A percentile compares a stretch with the other conserved stretches of the same genome.
Evolutionary conservation across 2,888 invertebrate species (phyloP).

Genomic region (Orthonychiurus folsomi): DNA sequence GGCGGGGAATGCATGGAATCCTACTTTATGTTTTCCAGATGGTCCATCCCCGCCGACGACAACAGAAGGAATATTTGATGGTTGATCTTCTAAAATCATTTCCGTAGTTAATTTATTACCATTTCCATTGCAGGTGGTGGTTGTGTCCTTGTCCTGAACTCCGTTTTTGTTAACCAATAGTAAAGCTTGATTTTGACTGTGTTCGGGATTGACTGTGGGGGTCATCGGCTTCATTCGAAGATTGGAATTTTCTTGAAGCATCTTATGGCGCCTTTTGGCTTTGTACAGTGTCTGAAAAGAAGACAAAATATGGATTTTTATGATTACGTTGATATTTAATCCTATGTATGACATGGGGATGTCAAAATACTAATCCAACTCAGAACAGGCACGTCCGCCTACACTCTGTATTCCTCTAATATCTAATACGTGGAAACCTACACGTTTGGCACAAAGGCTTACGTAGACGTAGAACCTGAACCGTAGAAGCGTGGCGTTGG

Average conservation of each 20-base stretch:
- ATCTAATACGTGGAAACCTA: too few relatives aligned
- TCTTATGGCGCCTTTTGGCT: slow-evolving; percentile 31
- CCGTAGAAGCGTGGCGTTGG: too few relatives aligned
- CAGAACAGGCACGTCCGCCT: too few relatives aligned
- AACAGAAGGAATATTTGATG: background rate
- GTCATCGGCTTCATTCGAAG: slow-evolving; percentile 26
- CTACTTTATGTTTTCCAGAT: background rate
- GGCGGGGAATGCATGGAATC: background rate
- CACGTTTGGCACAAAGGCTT: too few relatives aligned
- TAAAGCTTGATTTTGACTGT: slow-evolving; percentile 7
- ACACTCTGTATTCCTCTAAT: too few relatives aligned
- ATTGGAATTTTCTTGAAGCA: slow-evolving; percentile 26
- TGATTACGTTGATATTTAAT: too few relatives aligned
- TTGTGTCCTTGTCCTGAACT: slow-evolving; percentile 5
- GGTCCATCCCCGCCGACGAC: background rate
- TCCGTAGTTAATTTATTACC: background rate
- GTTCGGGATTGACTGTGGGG: background rate
- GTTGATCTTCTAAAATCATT: background rate
- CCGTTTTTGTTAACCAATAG: slow-evolving; percentile 6
- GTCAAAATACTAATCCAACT: too few relatives aligned
- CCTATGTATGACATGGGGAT: too few relatives aligned
- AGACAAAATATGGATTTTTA: too few relatives aligned
- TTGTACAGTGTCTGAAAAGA: slow-evolving; percentile 35
- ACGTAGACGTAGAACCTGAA: too few relatives aligned
- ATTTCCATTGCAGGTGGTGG: background rate